Conservation (phyloP, 1,140 invertebrate genomes). For the Stenopsyche tienmushanensis region DNA sequence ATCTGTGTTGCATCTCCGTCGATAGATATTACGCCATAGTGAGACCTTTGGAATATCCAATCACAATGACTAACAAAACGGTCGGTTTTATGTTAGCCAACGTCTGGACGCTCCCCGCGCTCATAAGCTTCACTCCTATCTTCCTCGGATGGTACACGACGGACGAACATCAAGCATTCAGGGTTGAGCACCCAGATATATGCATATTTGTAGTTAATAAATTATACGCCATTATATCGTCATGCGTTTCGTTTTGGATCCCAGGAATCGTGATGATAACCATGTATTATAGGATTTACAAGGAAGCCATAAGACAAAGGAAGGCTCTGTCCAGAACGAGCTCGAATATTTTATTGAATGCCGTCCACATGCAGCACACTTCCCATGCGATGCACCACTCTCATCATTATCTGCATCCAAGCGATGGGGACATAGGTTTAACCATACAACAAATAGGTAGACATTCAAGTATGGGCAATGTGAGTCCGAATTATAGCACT, state of each 20-base stretch:
- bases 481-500: slow-evolving; percentile 63
- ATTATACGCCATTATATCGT: slow-evolving; percentile 87
- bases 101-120: slow-evolving; percentile 87
- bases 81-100: slow-evolving; percentile 81
- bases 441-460: slow-evolving; percentile 45
- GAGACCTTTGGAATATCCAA: slow-evolving; percentile 82
- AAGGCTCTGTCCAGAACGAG: slow-evolving; percentile 79
- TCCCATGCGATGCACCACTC: slow-evolving; percentile 67
- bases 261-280: slow-evolving; percentile 91
- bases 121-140: slow-evolving; percentile 95
- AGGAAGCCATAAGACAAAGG: slow-evolving; percentile 85
- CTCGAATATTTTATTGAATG: slow-evolving; percentile 79
- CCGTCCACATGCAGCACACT: slow-evolving; percentile 75
- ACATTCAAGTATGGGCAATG: slow-evolving; percentile 58
- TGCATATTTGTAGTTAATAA: slow-evolving; percentile 88
- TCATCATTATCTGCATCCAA: slow-evolving; percentile 67
- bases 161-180: slow-evolving; percentile 68
- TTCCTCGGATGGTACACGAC: slow-evolving; percentile 92
- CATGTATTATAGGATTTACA: slow-evolving; percentile 88
- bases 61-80: slow-evolving; percentile 79
- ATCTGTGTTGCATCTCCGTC: slow-evolving; percentile 92
- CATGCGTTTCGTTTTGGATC: slow-evolving; percentile 93
- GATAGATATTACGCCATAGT: slow-evolving; percentile 92
- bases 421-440: slow-evolving; percentile 57
- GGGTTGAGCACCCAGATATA: slow-evolving; percentile 69